Evolutionary conservation across 1,140 invertebrate species (phyloP).

Genomic region (Listronotus bonariensis): DNA sequence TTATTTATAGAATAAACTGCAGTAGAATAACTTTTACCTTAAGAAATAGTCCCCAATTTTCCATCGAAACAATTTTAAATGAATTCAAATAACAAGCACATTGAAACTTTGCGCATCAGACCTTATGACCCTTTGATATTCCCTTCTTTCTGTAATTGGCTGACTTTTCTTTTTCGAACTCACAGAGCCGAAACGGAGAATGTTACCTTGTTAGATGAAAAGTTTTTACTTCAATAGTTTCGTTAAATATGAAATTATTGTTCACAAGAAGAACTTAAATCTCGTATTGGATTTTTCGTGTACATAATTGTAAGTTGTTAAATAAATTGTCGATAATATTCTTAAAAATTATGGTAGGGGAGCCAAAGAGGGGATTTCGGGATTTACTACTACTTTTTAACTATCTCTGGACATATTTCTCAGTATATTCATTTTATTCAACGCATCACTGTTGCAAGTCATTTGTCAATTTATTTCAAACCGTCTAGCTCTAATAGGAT

Average conservation of each 20-base stretch:
- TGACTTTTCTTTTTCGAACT: slow-evolving; percentile 21
- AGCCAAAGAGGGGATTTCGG: no score
- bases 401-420: no score
- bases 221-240: slow-evolving; percentile 30
- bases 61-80: slow-evolving; percentile 27
- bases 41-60: slow-evolving; percentile 12
- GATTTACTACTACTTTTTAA: no score
- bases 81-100: slow-evolving; percentile 34
- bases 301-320: no score
- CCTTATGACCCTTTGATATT: slow-evolving; percentile 32
- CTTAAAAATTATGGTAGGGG: no score
- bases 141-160: slow-evolving; percentile 28
- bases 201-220: slow-evolving; percentile 30
- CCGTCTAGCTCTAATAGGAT: no score
- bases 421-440: no score
- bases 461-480: no score
- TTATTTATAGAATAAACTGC: no score
- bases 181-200: slow-evolving; percentile 21
- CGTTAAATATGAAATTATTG: slow-evolving; percentile 20
- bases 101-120: slow-evolving; percentile 31
- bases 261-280: slow-evolving; percentile 7
- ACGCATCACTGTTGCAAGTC: no score
- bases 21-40: not conserved
- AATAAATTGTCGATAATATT: no score
- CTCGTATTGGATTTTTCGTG: no score